Evolutionary conservation across 2,888 invertebrate species (phyloP).

Genomic region (Capitulum mitella): DNA sequence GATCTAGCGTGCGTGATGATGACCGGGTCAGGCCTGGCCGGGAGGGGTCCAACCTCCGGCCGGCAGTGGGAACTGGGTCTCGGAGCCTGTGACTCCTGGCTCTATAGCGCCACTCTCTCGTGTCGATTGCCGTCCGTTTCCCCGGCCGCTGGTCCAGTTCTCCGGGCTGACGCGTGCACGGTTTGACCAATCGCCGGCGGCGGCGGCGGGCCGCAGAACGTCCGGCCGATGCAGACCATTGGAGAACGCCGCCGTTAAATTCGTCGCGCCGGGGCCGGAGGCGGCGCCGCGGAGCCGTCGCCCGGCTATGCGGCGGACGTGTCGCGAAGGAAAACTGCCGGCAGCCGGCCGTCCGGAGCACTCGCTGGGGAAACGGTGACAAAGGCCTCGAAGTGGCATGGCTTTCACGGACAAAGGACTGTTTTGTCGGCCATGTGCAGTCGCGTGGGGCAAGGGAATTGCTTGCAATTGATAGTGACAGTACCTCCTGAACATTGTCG

Average conservation of each 20-base stretch:
- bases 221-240: neutral
- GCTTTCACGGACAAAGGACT: too few relatives aligned
- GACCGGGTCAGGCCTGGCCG: too few relatives aligned
- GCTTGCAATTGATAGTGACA: too few relatives aligned
- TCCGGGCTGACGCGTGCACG: neutral
- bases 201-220: neutral
- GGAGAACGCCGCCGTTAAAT: neutral
- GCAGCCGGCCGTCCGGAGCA: neutral
- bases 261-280: neutral
- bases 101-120: neutral
- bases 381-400: neutral
- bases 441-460: too few relatives aligned
- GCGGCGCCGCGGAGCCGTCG: too few relatives aligned
- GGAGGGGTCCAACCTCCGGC: too few relatives aligned
- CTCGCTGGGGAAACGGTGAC: neutral
- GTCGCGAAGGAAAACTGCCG: too few relatives aligned
- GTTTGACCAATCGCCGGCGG: neutral
- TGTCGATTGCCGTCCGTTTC: neutral
- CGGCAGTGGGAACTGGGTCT: neutral
- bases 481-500: too few relatives aligned
- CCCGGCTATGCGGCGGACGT: too few relatives aligned
- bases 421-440: too few relatives aligned
- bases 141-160: neutral
- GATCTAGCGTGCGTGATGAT: too few relatives aligned
- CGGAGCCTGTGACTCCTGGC: neutral